Conservation (phyloP, 23 tunicate genomes). For the Phallusia fumigata region DNA sequence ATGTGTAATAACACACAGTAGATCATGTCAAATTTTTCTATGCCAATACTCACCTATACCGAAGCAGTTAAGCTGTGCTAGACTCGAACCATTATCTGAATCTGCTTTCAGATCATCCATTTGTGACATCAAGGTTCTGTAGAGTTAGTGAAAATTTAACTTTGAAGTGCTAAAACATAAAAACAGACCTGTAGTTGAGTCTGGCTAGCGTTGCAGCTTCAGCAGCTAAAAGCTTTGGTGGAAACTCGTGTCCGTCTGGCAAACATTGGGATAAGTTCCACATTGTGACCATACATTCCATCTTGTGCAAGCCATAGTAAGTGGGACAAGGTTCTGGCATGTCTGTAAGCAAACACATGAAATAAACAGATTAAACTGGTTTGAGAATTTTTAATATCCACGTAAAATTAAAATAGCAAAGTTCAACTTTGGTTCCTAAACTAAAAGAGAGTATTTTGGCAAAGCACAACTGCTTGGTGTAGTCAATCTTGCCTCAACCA, state of each 20-base stretch:
- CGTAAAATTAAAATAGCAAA: too few species aligned
- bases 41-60: slow-evolving; percentile 25
- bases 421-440: too few species aligned
- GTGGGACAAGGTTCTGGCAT: background rate
- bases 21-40: too few species aligned
- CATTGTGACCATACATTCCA: background rate
- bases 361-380: too few species aligned
- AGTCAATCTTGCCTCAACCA: too few species aligned
- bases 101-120: background rate
- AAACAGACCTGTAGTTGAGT: too few species aligned
- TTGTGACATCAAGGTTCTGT: background rate
- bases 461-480: too few species aligned
- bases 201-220: background rate
- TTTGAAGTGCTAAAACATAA: too few species aligned
- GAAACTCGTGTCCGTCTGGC: background rate
- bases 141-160: too few species aligned
- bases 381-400: too few species aligned
- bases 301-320: background rate
- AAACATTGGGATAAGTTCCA: background rate
- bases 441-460: too few species aligned
- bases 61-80: slow-evolving; percentile 15
- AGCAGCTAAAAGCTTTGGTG: background rate
- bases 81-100: slow-evolving; percentile 23
- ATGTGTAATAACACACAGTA: too few species aligned
- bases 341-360: background rate